phyloP scores from a whole-genome alignment of 2,113 vertebrate species.

The Crotalus viridis region DNA sequence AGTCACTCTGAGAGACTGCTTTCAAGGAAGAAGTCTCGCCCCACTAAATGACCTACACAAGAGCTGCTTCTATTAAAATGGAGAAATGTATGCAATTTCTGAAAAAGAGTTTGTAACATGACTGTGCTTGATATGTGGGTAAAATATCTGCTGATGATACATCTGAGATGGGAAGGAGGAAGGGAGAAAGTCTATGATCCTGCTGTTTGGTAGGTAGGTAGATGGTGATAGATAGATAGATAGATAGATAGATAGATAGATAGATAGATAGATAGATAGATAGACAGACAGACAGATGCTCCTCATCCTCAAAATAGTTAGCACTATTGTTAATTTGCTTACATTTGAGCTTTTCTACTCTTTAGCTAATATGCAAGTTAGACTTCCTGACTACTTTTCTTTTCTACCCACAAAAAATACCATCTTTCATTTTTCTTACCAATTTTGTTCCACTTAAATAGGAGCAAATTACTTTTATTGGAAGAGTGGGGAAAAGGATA shows the following conservation, averaged over 20 bases:
- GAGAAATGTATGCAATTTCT: background rate
- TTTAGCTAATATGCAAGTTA: background rate
- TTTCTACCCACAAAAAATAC: background rate
- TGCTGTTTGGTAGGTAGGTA: background rate
- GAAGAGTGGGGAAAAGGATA: rapidly evolving
- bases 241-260: background rate
- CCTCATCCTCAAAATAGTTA: background rate
- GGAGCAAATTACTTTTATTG: background rate
- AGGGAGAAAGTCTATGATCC: background rate
- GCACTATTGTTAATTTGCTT: background rate
- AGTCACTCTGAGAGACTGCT: background rate
- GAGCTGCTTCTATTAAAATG: background rate
- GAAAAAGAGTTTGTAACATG: background rate
- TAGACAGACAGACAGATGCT: background rate
- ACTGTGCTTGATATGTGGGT: background rate
- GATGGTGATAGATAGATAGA: background rate
- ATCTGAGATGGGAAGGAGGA: background rate
- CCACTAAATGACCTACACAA: background rate
- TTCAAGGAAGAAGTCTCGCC: background rate
- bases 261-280: background rate
- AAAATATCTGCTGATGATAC: background rate
- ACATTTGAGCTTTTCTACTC: background rate
- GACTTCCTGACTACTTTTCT: background rate
- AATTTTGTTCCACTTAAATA: background rate
- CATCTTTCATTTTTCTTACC: background rate